Evolutionary conservation across 1,140 invertebrate genomes (phyloP), one percentile per base, ranked within the genome.

Genomic region (Bradysia coprophila): DNA sequence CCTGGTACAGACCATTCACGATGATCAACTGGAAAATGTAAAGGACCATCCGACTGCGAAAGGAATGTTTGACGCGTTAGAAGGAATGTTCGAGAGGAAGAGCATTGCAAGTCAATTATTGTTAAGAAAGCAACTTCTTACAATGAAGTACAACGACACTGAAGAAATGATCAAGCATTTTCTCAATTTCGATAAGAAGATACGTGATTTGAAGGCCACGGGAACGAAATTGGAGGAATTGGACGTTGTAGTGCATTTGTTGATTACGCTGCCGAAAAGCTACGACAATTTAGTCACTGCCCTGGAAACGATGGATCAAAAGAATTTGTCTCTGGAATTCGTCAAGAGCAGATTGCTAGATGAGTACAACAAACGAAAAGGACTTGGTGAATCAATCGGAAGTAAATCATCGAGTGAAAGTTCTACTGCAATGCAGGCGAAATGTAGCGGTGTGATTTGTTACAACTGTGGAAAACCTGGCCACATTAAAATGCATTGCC

Each of bases 1-100:
- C 3, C 54, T 59, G 10, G 45, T 59, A 13, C 47, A 59, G 50
- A 53, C 54, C 52, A 49, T 61, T n/a, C 28, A 33, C 20, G 42
- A 43, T 43, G n/a, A 13, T 23, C 42, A 43, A 22, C 24, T 43
- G 11, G 42, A 43, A 37, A 15, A 37, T 18, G 38, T 43, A 8
- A 43, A 44, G 21, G 45, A 39, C 4, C 43, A 46, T 18, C 10
- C 9, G 24, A 36, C 33, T 13, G 41, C 45, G 5, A 31, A 38
- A 38, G 33, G 34, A 21, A 58, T 65, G 45, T 48, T 62, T 20
- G 36, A 47, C 40, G 54, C 48, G 33, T 21, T 46, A 20, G 21
- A 18, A 16, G 19, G 23, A 15, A 18, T 36, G 4, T 41, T 44
- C 41, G 39, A 43, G 34, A 20, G 38, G 11, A 46, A 46, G 32